Base-by-base conservation (phyloP, 1,140 invertebrate species). In the Zaprionus taronus region DNA sequence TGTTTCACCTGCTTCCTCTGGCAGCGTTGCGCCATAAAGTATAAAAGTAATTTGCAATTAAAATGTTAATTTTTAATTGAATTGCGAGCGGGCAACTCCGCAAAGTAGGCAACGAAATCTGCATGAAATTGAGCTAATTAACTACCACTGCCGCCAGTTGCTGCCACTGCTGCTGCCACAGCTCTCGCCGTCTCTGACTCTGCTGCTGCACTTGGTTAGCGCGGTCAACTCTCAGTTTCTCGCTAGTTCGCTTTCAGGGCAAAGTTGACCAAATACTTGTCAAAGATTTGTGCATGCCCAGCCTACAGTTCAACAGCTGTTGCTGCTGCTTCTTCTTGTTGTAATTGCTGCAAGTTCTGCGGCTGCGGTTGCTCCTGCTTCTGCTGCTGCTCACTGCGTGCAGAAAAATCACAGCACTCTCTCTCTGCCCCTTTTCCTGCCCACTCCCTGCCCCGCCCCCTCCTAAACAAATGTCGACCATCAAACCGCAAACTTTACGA, bases 1-100 rank as follows among this genome's bases (percentile, higher is more conserved):
- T 11, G 4, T 56, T 66, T 41, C 55, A 44, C 26, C 38, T 57
- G 60, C 34, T 34, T n/a, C 5, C 15, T 60, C 11, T 65, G 24
- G 22, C 36, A 20, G 6, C 12, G 14, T 64, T 53, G 60, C 49
- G 38, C 55, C 72, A 55, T 75, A 77, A 84, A 82, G 71, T 77
- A 75, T 78, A 61, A 69, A 78, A 85, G 87, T 81, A 83, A 87
- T 91, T 91, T 91, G 86, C 91, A 91, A 91, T 91, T 91, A 91
- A 91, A 92, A 92, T 92, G 86, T 91, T 87, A 92, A 92, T 92
- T 92, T 84, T 84, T 81, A 92, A 92, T 92, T 91, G 81, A 92
- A 92, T 92, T 84, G 66, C 79, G 61, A 56, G 79, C 57, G 28
- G 47, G 20, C 17, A 67, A 38, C 47, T 56, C 15, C 36, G 53